A percentile compares a stretch with the other conserved stretches of the same genome.
Conservation (phyloP, 35 echinoderm and acorn worm species). For the Heliocidaris erythrogramma region DNA sequence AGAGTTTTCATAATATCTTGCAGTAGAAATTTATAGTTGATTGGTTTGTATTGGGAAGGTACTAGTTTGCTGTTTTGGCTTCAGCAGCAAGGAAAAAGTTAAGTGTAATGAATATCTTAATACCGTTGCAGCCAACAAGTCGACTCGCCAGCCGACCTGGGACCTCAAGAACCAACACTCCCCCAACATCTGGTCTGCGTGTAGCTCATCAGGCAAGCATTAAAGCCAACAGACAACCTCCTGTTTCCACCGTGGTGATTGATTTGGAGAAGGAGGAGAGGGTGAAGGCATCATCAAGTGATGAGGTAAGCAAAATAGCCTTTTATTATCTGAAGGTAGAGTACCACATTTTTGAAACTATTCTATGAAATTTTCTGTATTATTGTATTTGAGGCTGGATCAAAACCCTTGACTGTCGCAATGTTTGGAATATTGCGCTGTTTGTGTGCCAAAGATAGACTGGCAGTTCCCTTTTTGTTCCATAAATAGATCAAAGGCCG, state of each 20-base stretch:
- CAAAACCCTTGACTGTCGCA: no score
- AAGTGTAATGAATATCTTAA: background rate
- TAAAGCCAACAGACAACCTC: slow-evolving; percentile 66
- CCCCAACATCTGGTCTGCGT: slow-evolving; percentile 60
- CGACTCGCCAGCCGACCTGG: background rate
- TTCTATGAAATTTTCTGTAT: no score
- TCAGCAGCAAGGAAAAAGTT: background rate
- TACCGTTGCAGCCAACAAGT: slow-evolving; percentile 21
- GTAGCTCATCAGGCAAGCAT: slow-evolving; percentile 59
- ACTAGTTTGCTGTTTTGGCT: background rate
- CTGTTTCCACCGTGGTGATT: slow-evolving; percentile 33
- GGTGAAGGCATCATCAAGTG: background rate
- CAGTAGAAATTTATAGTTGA: no score
- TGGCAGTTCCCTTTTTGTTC: no score
- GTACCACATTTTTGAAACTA: no score
- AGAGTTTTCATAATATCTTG: no score
- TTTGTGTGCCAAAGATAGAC: no score
- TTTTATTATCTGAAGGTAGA: no score
- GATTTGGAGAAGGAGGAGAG: slow-evolving; percentile 7
- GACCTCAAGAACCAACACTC: slow-evolving; percentile 40
- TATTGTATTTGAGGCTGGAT: no score
- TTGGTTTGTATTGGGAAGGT: background rate
- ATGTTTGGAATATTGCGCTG: no score
- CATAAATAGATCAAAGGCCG: no score
- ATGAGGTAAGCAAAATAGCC: background rate